Base-by-base conservation (phyloP, 2,113 vertebrate species). In the Oryctolagus cuniculus region DNA sequence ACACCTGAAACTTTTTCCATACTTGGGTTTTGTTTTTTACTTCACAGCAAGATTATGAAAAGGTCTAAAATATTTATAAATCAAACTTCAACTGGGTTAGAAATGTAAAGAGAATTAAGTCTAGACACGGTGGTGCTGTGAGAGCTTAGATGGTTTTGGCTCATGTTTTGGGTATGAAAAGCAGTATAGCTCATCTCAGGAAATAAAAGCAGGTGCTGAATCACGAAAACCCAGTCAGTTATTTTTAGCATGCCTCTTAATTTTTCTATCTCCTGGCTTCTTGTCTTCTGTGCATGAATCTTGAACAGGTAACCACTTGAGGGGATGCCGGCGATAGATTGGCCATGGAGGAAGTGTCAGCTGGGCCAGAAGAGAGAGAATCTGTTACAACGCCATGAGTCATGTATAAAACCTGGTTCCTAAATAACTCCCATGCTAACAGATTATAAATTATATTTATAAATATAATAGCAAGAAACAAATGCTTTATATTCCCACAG, bases 301-400 rank as follows among this genome's bases (percentile, higher is more conserved):
- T 77, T 99, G 58, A 31, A 97, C 97, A 4, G 99, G 99, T 94
- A 99, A 98, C 99, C 99, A 99, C 75, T 98, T 98, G 70, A 99
- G 98, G 78, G 99, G 99, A 79, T 99, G 99, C 94, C 96, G 98
- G 90, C 99, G 99, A 97, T 99, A 99, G 98, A 99, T 99, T 1
- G 99, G 99, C 99, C 99, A 99, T 0, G 99, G 99, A 36, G 99
- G 99, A 80, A 99, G 99, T 0, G 99, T 99, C 94, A 99, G 97
- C 99, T 99, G 92, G 75, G 75, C 77, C 13, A 98, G 95, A 96
- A 91, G 61, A 63, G 87, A 86, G 73, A 1, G 4, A 10, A 72
- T 6, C 15, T 15, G 19, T 58, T 19, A 69, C 55, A 70, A 84
- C 81, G 36, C 38, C 38, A 79, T 91, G 31, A 95, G 25, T 90